These are phyloP conservation scores for Heliothis virescens DNA, from an alignment of 1,140 invertebrate species.

Conservation along the genomic window DNA sequence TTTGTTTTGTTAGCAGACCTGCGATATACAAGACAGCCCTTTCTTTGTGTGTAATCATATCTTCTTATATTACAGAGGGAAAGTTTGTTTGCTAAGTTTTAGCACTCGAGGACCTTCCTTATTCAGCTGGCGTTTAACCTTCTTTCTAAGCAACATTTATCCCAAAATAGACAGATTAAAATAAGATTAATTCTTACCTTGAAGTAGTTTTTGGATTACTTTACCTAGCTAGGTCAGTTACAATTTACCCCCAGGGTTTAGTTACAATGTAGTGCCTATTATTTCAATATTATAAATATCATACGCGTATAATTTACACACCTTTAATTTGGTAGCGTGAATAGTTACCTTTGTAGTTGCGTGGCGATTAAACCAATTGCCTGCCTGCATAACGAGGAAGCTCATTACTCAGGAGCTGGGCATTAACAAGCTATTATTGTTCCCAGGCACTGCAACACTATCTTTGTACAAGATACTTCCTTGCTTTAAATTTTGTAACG, in stretches of 20 bases:
- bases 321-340: constrained; percentile 37
- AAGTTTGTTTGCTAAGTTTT: constrained; percentile 23
- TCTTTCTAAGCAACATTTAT: background rate
- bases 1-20: constrained; percentile 70
- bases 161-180: background rate
- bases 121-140: constrained; percentile 8
- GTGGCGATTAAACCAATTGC: constrained; percentile 46
- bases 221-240: background rate
- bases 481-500: constrained; percentile 6
- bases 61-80: constrained; percentile 31
- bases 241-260: background rate
- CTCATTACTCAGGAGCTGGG: constrained; percentile 43
- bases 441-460: constrained; percentile 28
- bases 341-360: constrained; percentile 20
- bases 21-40: constrained; percentile 26
- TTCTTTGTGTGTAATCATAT: constrained; percentile 39
- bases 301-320: constrained; percentile 32
- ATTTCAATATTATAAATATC: constrained; percentile 34
- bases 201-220: background rate
- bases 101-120: constrained; percentile 6
- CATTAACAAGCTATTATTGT: constrained; percentile 48
- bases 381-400: constrained; percentile 45
- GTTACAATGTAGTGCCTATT: background rate
- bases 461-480: constrained; percentile 8
- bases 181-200: background rate